Conservation (phyloP, 2,797 vertebrate genomes). For the Acomys russatus region DNA sequence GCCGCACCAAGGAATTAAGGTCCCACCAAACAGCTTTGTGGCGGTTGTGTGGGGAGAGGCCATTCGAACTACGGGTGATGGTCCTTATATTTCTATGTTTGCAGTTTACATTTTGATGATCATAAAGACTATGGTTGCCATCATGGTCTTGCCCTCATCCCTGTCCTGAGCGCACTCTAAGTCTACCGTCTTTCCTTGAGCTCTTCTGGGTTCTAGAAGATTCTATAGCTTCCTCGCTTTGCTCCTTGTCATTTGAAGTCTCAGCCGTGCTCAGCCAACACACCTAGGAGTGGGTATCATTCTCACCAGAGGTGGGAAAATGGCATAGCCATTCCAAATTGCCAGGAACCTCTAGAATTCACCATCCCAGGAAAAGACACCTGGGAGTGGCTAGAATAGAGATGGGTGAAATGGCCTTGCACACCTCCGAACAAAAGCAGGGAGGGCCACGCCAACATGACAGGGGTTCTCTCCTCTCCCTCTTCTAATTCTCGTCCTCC, state of each 20-base stretch:
- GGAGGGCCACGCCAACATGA: not conserved
- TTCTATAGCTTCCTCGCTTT: not conserved
- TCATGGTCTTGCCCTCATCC: not conserved
- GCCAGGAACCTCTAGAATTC: not conserved
- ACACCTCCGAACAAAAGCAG: rapidly evolving
- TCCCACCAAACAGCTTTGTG: not conserved
- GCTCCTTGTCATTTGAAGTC: not conserved
- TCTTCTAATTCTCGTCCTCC: not conserved
- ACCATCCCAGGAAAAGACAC: not conserved
- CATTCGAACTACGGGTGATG: not conserved
- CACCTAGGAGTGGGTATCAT: not conserved
- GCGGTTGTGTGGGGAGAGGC: not conserved
- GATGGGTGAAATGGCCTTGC: not conserved
- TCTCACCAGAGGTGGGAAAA: not conserved
- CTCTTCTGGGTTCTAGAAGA: not conserved
- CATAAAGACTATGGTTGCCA: not conserved
- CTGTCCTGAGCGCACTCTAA: not conserved
- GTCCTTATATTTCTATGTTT: not conserved
- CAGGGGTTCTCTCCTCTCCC: not conserved
- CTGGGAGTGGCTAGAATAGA: not conserved
- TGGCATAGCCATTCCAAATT: not conserved
- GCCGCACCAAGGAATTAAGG: not conserved
- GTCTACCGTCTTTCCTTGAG: not conserved
- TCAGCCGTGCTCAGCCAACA: not conserved
- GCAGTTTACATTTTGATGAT: not conserved